phyloP scores from a whole-genome alignment of 2,797 vertebrate genomes.

The Discoglossus pictus region DNA sequence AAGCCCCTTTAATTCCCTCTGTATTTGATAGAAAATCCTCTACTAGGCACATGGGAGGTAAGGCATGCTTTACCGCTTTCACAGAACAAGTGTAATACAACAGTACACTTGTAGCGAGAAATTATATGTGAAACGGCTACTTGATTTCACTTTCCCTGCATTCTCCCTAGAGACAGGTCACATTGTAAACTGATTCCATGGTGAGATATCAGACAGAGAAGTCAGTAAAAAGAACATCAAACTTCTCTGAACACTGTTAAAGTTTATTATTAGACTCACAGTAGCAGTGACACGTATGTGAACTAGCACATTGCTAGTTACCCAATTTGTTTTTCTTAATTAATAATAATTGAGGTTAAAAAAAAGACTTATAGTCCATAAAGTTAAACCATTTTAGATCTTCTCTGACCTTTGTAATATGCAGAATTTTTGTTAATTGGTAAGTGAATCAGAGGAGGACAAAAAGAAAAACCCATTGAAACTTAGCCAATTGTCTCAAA shows the following conservation, averaged over 20 bases:
- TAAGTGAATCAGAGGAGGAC: too few species aligned
- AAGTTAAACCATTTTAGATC: too few species aligned
- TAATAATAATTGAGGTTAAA: too few species aligned
- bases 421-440: too few species aligned
- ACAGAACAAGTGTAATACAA: constrained; percentile 13
- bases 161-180: not conserved
- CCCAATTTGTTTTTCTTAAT: too few species aligned
- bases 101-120: constrained; percentile 6
- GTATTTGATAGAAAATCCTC: constrained; percentile 15
- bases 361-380: too few species aligned
- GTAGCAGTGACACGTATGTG: too few species aligned
- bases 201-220: not conserved
- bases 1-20: constrained; percentile 36
- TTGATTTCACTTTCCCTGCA: not conserved
- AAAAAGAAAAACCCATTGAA: too few species aligned
- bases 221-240: not conserved
- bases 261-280: too few species aligned
- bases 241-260: not conserved
- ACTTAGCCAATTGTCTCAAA: too few species aligned
- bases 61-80: constrained; percentile 24
- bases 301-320: too few species aligned
- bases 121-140: constrained; percentile 14
- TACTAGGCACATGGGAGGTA: constrained; percentile 13
- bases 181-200: not conserved
- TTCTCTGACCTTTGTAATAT: too few species aligned